Percentiles rank a stretch among this genome's conserved stretches.
Evolutionary conservation across 2,888 invertebrate genomes (phyloP).

Genomic region (Halocaridina rubra): DNA sequence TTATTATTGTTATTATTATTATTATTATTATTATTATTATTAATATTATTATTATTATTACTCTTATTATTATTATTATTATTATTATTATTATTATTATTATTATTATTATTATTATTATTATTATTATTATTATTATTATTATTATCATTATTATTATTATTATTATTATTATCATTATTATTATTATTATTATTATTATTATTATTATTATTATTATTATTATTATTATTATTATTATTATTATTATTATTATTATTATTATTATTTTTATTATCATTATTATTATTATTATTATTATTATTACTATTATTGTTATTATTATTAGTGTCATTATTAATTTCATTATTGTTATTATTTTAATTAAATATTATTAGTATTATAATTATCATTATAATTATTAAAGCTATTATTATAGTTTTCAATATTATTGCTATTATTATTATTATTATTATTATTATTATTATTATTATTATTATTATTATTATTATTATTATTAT

Average conservation of each 20-base stretch:
- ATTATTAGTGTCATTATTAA: background rate
- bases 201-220: conserved; percentile 5
- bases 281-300: background rate
- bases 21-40: background rate
- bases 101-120: background rate
- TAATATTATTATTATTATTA: background rate
- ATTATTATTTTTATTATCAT: background rate
- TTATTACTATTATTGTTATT: background rate
- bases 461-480: background rate
- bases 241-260: conserved; percentile 10
- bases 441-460: conserved; percentile 2
- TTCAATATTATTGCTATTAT: conserved; percentile 9
- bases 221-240: conserved; percentile 6
- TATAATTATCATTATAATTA: background rate
- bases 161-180: background rate
- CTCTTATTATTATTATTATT: background rate
- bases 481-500: background rate
- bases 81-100: background rate
- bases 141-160: background rate
- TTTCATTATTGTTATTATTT: background rate
- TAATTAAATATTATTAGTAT: background rate
- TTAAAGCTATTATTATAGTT: background rate
- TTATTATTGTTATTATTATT: background rate
- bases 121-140: background rate
- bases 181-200: background rate